Conservation (phyloP, 2,113 vertebrate species). For the Stegastes partitus region DNA sequence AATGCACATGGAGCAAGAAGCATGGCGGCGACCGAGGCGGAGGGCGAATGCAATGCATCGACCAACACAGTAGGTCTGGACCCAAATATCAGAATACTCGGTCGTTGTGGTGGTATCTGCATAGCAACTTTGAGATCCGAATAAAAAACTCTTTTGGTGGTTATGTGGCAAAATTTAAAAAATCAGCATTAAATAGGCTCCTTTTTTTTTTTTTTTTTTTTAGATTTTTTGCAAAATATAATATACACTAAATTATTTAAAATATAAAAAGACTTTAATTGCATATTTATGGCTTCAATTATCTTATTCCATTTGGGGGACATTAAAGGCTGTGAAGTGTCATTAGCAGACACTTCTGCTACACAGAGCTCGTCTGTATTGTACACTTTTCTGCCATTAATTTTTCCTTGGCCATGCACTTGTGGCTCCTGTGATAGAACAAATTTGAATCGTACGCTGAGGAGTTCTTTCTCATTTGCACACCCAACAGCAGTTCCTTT, state of each 20-base stretch:
- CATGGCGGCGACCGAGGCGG: too few species aligned
- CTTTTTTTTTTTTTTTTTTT: too few species aligned
- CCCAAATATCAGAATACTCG: too few species aligned
- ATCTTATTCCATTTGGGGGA: not conserved
- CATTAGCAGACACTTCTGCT: constrained; percentile 2
- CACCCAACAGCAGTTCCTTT: not conserved
- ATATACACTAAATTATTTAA: not conserved
- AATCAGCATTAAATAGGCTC: too few species aligned
- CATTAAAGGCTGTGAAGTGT: not conserved
- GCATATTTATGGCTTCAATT: not conserved
- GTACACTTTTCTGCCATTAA: not conserved
- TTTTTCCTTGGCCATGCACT: not conserved
- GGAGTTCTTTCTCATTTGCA: not conserved
- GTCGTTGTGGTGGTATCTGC: too few species aligned
- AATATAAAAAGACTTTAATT: not conserved
- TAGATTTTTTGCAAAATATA: not conserved
- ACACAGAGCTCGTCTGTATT: not conserved
- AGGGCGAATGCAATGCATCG: too few species aligned
- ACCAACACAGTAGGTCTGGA: too few species aligned
- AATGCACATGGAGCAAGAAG: too few species aligned
- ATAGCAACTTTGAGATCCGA: too few species aligned
- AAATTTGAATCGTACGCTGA: not conserved
- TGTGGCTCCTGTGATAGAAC: not conserved
- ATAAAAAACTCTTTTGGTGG: too few species aligned
- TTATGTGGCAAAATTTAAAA: too few species aligned